These are phyloP conservation scores for Amblyteles armatorius DNA, from an alignment of 2,888 invertebrate species.

Conservation along the genomic window DNA sequence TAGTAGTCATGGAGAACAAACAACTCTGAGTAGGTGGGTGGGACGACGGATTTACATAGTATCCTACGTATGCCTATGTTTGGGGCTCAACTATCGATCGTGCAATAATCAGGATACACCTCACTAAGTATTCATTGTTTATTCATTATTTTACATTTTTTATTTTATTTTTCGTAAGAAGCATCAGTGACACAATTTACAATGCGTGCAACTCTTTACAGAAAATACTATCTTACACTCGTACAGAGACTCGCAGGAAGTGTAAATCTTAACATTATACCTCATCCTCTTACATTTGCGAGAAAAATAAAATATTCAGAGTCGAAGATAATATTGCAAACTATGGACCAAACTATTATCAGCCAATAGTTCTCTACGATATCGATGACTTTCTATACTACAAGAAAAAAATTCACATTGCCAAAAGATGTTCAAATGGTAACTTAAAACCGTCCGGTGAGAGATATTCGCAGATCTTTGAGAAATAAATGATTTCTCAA, in stretches of 20 bases:
- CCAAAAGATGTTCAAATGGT: background rate
- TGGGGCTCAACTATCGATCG: conserved; percentile 36
- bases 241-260: conserved; percentile 41
- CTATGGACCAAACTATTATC: conserved; percentile 11
- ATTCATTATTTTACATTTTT: conserved; percentile 16
- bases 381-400: background rate
- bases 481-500: too few relatives aligned
- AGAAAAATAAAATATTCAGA: background rate
- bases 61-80: background rate
- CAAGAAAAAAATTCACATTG: background rate
- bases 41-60: background rate
- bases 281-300: conserved; percentile 4
- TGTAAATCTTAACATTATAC: background rate
- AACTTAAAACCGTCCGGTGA: background rate
- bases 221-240: conserved; percentile 47
- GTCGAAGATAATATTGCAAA: conserved; percentile 11
- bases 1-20: conserved; percentile 71
- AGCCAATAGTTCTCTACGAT: conserved; percentile 10
- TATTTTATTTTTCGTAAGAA: conserved; percentile 6
- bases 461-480: background rate
- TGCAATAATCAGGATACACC: conserved; percentile 17
- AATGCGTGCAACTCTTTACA: conserved; percentile 48
- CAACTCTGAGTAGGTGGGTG: conserved; percentile 49
- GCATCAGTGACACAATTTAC: conserved; percentile 10
- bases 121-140: conserved; percentile 11